Conservation (phyloP, 1,140 invertebrate genomes). For the Chionoecetes opilio region DNA sequence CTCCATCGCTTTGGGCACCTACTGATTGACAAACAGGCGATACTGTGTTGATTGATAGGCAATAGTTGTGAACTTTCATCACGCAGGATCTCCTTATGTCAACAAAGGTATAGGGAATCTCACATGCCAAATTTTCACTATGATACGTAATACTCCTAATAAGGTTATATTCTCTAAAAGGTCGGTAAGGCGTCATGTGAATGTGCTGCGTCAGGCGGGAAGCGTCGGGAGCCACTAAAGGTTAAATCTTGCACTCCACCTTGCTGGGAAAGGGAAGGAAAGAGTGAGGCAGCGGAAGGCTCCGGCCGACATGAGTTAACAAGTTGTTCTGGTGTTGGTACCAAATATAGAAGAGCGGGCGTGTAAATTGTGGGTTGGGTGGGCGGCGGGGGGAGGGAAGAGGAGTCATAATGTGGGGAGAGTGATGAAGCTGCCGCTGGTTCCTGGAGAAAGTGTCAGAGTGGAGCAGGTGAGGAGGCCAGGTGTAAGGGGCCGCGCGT, state of each 20-base stretch:
- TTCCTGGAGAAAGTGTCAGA: conserved; percentile 53
- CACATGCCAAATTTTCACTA: background rate
- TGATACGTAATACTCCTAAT: background rate
- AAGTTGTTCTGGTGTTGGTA: conserved; percentile 32
- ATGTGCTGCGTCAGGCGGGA: conserved; percentile 3
- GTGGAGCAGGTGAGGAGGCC: conserved; percentile 42
- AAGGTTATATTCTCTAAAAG: background rate
- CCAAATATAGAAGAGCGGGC: conserved; percentile 55
- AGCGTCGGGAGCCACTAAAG: background rate
- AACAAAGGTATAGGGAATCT: too few relatives aligned
- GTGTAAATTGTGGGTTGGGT: conserved; percentile 48
- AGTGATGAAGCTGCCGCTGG: conserved; percentile 43
- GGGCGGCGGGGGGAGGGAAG: conserved; percentile 28
- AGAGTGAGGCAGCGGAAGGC: conserved; percentile 6
- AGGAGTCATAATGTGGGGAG: conserved; percentile 44
- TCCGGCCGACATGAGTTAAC: background rate
- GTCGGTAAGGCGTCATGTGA: background rate
- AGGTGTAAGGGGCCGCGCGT: conserved; percentile 40
- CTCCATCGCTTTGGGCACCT: too few relatives aligned
- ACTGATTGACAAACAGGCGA: too few relatives aligned
- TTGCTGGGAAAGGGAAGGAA: conserved; percentile 24
- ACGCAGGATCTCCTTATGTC: too few relatives aligned
- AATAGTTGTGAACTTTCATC: too few relatives aligned
- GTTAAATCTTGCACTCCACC: background rate
- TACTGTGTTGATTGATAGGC: too few relatives aligned